Conservation (phyloP, 35 echinoderm and acorn worm species). For the Heliocidaris erythrogramma region DNA sequence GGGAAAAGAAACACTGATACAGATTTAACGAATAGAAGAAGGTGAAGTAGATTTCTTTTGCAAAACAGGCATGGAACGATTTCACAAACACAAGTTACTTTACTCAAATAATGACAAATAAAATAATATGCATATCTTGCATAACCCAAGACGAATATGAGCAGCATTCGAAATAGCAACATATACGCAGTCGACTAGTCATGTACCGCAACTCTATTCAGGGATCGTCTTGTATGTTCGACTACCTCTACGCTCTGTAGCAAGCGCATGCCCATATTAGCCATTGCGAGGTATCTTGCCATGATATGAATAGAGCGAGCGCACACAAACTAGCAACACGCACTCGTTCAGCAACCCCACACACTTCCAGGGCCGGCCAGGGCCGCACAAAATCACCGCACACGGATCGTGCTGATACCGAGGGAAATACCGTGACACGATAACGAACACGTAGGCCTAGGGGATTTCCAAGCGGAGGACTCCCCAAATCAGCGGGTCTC, state of each 20-base stretch:
- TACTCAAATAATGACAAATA: too few species aligned
- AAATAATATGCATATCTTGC: not conserved
- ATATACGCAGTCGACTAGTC: not conserved
- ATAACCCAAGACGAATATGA: not conserved
- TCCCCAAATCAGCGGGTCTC: not conserved
- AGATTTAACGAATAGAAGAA: too few species aligned
- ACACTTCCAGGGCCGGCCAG: not conserved
- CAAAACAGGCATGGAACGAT: too few species aligned
- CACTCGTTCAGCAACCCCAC: too few species aligned
- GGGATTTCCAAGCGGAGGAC: not conserved
- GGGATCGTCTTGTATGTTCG: not conserved
- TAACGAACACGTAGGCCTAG: not conserved
- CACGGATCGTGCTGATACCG: too few species aligned
- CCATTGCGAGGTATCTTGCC: not conserved
- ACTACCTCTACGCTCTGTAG: not conserved
- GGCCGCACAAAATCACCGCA: not conserved
- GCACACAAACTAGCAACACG: not conserved
- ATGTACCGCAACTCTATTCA: not conserved
- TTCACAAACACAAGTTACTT: too few species aligned
- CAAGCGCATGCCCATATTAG: not conserved
- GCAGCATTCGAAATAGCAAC: not conserved
- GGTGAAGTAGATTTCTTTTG: too few species aligned
- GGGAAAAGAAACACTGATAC: too few species aligned
- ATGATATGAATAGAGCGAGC: conserved; percentile 16
- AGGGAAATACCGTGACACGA: not conserved